Evolutionary conservation across 2,797 vertebrate species (phyloP).

Genomic region (Liparis tanakae): DNA sequence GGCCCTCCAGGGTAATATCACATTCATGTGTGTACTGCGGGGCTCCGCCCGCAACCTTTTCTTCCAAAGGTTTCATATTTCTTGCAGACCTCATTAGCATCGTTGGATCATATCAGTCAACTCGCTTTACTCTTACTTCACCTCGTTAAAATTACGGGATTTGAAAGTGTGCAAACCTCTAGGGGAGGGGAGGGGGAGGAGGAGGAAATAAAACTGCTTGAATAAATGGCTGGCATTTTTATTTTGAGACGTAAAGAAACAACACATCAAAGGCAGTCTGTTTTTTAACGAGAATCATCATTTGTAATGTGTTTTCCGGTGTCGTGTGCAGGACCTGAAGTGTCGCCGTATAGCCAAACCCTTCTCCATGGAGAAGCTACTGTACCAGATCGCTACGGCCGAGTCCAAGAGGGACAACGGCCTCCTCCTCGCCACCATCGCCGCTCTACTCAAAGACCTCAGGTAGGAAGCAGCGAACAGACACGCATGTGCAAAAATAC

Average conservation of each 20-base stretch:
- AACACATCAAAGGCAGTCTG: not conserved
- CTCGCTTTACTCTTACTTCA: not conserved
- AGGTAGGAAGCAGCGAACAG: constrained; percentile 81
- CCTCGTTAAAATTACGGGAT: not conserved
- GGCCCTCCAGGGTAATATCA: constrained; percentile 50
- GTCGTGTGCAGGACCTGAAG: constrained; percentile 92
- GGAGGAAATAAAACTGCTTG: not conserved
- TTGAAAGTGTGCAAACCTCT: not conserved
- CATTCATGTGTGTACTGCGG: constrained; percentile 33
- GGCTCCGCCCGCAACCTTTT: constrained; percentile 14
- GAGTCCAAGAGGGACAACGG: constrained; percentile 97
- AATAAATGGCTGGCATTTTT: not conserved
- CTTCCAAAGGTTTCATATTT: not conserved
- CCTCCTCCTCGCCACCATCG: constrained; percentile 93
- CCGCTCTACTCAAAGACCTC: constrained; percentile 97
- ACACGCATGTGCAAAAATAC: not conserved
- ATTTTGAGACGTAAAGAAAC: not conserved
- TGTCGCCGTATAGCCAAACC: constrained; percentile 95
- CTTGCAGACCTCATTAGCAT: not conserved
- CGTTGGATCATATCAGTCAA: not conserved
- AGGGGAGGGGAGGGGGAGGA: too few species aligned
- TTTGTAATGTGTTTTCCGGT: not conserved
- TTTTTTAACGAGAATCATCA: not conserved
- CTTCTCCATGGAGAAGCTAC: constrained; percentile 99
- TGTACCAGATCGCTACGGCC: constrained; percentile 97